These are phyloP conservation scores for Xenotilapia leptura DNA, from an alignment of 2,113 vertebrate genomes.

Conservation along the genomic window DNA sequence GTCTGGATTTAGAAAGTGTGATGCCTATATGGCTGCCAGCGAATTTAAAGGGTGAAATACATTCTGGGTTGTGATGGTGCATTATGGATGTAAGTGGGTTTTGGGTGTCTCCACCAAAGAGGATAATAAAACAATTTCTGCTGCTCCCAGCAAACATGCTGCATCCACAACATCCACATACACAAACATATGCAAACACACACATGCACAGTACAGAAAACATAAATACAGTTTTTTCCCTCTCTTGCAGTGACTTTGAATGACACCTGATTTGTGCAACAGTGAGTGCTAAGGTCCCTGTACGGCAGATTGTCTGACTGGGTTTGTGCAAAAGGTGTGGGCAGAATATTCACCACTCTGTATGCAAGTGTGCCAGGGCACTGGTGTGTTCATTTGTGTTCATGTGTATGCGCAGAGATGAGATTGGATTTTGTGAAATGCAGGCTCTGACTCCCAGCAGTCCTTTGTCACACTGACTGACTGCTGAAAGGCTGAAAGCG, in stretches of 20 bases:
- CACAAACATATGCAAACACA: background rate
- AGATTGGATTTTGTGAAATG: slow-evolving; percentile 19
- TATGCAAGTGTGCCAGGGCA: background rate
- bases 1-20: background rate
- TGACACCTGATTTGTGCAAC: slow-evolving; percentile 10
- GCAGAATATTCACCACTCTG: slow-evolving; percentile 24
- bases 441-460: slow-evolving; percentile 50
- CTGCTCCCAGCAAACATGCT: slow-evolving; percentile 31
- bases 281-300: background rate
- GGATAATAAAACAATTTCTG: slow-evolving; percentile 31
- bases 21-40: slow-evolving; percentile 10
- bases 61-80: slow-evolving; percentile 43
- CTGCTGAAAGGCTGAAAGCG: slow-evolving; percentile 50
- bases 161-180: background rate
- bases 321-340: slow-evolving; percentile 23
- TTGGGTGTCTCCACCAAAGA: slow-evolving; percentile 31
- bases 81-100: slow-evolving; percentile 21
- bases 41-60: slow-evolving; percentile 21
- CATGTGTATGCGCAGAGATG: background rate
- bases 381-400: background rate
- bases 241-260: background rate
- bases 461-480: slow-evolving; percentile 62
- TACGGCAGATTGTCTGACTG: slow-evolving; percentile 17
- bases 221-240: background rate
- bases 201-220: background rate